phyloP scores from a whole-genome alignment of 1,140 invertebrate species.

The Dufourea novaeangliae region DNA sequence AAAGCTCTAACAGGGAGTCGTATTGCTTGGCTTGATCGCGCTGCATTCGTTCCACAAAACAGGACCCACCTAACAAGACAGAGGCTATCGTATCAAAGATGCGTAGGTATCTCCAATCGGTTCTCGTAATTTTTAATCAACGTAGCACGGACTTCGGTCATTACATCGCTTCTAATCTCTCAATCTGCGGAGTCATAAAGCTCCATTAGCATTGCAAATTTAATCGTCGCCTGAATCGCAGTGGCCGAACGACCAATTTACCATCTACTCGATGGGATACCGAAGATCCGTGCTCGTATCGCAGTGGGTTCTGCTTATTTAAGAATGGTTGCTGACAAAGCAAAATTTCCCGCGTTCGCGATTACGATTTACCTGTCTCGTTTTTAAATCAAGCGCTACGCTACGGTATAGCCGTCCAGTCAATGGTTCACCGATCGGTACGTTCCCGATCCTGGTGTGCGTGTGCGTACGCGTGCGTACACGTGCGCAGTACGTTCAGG shows the following conservation, averaged over 20 bases:
- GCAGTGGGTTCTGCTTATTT: not conserved
- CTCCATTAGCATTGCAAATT: slow-evolving; percentile 42
- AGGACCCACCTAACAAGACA: not conserved
- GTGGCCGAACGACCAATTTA: not conserved
- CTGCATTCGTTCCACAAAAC: not conserved
- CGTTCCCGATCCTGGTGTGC: slow-evolving; percentile 2
- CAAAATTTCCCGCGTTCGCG: not conserved
- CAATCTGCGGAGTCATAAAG: slow-evolving; percentile 21
- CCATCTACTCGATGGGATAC: not conserved
- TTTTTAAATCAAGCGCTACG: slow-evolving; percentile 9
- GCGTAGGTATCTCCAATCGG: slow-evolving; percentile 14
- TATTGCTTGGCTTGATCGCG: not conserved
- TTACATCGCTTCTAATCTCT: slow-evolving; percentile 29
- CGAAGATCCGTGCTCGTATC: not conserved
- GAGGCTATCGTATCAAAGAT: slow-evolving; percentile 15
- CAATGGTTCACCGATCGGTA: slow-evolving; percentile 28
- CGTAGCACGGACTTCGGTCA: slow-evolving; percentile 4
- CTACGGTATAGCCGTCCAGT: slow-evolving; percentile 26
- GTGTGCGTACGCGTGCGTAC: slow-evolving; percentile 16
- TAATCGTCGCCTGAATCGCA: slow-evolving; percentile 12
- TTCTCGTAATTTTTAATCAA: slow-evolving; percentile 11
- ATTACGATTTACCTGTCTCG: not conserved
- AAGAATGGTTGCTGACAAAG: not conserved
- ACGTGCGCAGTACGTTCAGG: slow-evolving; percentile 14
- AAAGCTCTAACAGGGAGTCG: not conserved